Evolutionary conservation across 2,888 invertebrate species (phyloP), one percentile per base, ranked within the genome.

Genomic region (Pocota personata): DNA sequence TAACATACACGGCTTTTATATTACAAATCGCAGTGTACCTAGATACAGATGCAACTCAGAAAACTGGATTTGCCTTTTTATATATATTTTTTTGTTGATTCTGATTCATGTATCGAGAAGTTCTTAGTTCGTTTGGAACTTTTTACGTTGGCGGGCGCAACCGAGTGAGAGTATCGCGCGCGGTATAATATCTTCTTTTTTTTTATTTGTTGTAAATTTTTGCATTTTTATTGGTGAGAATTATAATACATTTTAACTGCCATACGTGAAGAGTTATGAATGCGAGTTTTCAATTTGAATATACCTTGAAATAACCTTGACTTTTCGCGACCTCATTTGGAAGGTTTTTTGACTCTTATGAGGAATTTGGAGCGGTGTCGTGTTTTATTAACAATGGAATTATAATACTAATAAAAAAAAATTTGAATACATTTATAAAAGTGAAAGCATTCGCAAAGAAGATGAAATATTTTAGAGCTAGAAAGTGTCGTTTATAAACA

Each of bases 11-110:
- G 10, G 2, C 35, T 43, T 43, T 40, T 35, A 27, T 21, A 35
- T 58, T 66, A 67, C 73, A 80, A 82, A 82, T 82, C 71, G 66
- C 76, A 21, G 55, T 76, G 55, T 50, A 71, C 43, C 71, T 57
- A 64, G 40, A 57, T 52, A 58, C 66, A 80, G 67, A 80, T 76
- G 84, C 84, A 80, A 57, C 35, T 55, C 35, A 64, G 32, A 86
- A 77, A 86, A 86, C 82, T 86, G 86, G 82, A 86, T 82, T 82
- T 80, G 62, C n/a, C 12, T 35, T 14, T 46, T 14, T 55, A 12
- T 16, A 12, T 52, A 46, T 62, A 64, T 43, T 10, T 60, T 19
- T 19, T 16, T 64, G 10, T 50, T 52, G 62, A 52, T 50, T 82
- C 72, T 86, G 86, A 86, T 82, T 82, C 76, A 69, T 66, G 76